A percentile compares a stretch with the other conserved stretches of the same genome.
These are phyloP conservation scores for Anniella stebbinsi DNA, from an alignment of 2,797 vertebrate genomes.

Conservation along the genomic window DNA sequence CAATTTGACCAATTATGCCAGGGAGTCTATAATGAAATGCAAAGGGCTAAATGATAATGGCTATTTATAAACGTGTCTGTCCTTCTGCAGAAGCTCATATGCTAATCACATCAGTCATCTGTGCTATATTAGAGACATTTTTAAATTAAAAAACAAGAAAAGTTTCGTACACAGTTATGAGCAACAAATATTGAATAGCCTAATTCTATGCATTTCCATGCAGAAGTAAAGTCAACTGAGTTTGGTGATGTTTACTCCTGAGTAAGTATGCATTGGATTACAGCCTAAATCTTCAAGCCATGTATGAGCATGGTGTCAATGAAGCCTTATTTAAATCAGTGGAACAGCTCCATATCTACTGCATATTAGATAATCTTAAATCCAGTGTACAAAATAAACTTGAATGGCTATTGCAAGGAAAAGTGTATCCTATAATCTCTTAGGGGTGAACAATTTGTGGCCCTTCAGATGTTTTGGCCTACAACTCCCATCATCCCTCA, in stretches of 20 bases:
- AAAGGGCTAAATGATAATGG: slow-evolving; percentile 5
- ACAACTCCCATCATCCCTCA: too few relatives aligned
- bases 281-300: not conserved
- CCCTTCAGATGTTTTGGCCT: too few relatives aligned
- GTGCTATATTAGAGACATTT: not conserved
- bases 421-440: not conserved
- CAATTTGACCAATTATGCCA: not conserved
- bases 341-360: not conserved
- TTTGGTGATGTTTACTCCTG: not conserved
- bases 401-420: not conserved
- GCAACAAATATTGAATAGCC: not conserved
- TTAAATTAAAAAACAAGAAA: not conserved
- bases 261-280: not conserved
- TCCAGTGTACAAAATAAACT: not conserved
- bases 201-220: not conserved
- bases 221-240: not conserved
- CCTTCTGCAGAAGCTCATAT: not conserved
- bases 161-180: not conserved
- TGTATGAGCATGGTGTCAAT: too few relatives aligned
- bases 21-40: slow-evolving; percentile 2
- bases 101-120: not conserved
- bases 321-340: not conserved
- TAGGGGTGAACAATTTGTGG: too few relatives aligned
- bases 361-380: not conserved
- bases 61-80: slow-evolving; percentile 10